phyloP scores from a whole-genome alignment of 2,113 vertebrate species.

The Seriola aureovittata region DNA sequence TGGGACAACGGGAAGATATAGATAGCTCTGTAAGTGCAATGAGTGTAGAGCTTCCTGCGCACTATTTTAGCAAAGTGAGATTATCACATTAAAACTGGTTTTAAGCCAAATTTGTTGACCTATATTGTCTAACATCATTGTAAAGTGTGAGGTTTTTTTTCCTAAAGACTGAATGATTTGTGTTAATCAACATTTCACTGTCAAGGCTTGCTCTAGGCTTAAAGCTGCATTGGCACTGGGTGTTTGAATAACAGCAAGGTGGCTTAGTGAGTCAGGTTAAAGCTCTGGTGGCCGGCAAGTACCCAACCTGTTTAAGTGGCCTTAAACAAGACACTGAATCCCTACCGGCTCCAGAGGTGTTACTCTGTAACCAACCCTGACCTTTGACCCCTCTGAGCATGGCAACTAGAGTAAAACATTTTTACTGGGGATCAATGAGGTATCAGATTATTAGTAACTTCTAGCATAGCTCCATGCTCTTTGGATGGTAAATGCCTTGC shows the following conservation, averaged over 20 bases:
- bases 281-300: conserved; percentile 5
- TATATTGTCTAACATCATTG: neutral
- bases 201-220: neutral
- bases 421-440: conserved; percentile 39
- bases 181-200: neutral
- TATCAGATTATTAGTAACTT: conserved; percentile 48
- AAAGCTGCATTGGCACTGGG: conserved; percentile 1
- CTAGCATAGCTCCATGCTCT: conserved; percentile 8
- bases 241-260: conserved; percentile 30
- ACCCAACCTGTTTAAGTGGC: conserved; percentile 30
- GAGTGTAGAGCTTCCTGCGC: neutral
- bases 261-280: conserved; percentile 33
- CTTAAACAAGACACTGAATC: conserved; percentile 47
- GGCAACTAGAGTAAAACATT: conserved; percentile 32
- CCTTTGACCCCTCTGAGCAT: conserved; percentile 31
- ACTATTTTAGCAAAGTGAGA: neutral
- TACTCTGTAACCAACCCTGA: conserved; percentile 26
- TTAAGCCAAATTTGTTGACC: neutral
- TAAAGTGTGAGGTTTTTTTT: neutral
- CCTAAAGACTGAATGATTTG: neutral
- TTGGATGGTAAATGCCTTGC: conserved; percentile 53
- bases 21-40: neutral
- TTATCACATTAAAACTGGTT: neutral
- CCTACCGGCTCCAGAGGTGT: conserved; percentile 22
- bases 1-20: neutral